A percentile compares a stretch with the other conserved stretches of the same genome.
These are phyloP conservation scores for Corvus moneduloides DNA, from an alignment of 2,113 vertebrate genomes.

Conservation along the genomic window DNA sequence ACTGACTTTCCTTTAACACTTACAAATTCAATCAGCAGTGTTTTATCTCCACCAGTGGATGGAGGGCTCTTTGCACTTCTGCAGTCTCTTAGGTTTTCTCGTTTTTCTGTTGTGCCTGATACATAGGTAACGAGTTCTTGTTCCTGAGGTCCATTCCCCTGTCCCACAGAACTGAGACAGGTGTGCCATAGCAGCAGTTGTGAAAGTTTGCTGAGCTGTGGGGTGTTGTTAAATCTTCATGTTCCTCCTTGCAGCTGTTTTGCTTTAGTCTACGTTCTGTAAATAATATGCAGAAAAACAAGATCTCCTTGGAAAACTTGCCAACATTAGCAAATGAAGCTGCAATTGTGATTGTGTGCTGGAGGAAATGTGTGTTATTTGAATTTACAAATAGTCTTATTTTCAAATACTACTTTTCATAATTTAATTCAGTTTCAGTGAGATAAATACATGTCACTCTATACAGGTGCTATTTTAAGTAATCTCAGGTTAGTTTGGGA, in stretches of 20 bases:
- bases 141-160: background rate
- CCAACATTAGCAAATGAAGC: background rate
- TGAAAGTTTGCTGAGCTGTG: background rate
- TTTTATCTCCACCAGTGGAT: background rate
- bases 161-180: background rate
- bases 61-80: background rate
- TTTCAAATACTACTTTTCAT: background rate
- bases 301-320: background rate
- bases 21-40: fast-evolving
- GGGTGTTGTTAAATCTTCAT: background rate
- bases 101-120: background rate
- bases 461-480: background rate
- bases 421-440: background rate
- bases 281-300: background rate
- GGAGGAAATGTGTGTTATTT: background rate
- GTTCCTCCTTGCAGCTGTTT: background rate
- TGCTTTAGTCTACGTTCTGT: background rate
- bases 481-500: background rate
- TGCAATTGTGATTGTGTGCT: background rate
- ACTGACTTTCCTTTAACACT: background rate
- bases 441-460: background rate
- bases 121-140: background rate
- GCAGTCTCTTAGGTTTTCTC: background rate
- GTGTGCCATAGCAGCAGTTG: background rate
- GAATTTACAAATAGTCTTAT: background rate